Conservation (phyloP, 2,797 vertebrate species). For the Rallus crepitans region DNA sequence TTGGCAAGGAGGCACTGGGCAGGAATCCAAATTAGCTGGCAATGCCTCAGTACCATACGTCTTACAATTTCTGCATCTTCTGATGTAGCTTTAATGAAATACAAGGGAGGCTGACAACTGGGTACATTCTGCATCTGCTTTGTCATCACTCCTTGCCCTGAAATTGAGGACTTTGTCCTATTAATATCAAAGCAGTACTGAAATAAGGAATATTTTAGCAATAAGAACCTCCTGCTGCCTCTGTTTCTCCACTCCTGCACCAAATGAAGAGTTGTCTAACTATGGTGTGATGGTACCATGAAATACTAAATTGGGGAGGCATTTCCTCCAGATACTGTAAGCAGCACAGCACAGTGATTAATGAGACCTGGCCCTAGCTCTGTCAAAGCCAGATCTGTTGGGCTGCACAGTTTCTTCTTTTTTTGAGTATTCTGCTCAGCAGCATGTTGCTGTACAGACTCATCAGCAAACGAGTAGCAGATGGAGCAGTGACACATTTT, state of each 20-base stretch:
- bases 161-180: not conserved
- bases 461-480: conserved; percentile 68
- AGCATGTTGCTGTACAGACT: conserved; percentile 40
- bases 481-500: conserved; percentile 72
- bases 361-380: not conserved
- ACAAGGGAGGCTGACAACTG: not conserved
- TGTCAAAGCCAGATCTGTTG: conserved; percentile 22
- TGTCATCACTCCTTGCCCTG: not conserved
- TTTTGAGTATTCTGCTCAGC: conserved; percentile 56
- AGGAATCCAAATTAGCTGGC: not conserved
- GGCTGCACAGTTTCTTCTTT: conserved; percentile 31
- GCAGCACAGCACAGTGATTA: not conserved
- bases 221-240: not conserved
- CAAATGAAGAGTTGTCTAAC: not conserved
- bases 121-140: not conserved
- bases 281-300: not conserved
- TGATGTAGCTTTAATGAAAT: not conserved
- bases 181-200: not conserved
- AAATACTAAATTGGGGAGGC: not conserved
- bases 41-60: accelerated
- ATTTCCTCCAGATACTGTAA: not conserved
- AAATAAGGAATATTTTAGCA: not conserved
- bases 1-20: not conserved
- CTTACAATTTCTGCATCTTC: not conserved
- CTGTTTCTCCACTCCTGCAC: not conserved